phyloP scores from a whole-genome alignment of 1,140 invertebrate species.

The Drosophila funebris region DNA sequence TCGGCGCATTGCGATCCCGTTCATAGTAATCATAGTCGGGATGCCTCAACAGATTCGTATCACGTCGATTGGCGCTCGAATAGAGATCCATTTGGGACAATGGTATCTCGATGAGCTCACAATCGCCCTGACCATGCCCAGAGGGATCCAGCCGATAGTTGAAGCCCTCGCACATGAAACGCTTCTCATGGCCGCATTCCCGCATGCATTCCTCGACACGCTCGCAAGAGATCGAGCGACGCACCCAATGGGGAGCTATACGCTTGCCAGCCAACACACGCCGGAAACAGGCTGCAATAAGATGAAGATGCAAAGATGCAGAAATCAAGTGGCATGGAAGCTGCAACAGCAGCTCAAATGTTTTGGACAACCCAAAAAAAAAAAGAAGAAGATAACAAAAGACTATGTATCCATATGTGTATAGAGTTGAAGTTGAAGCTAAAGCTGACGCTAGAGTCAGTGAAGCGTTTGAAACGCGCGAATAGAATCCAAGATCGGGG shows the following conservation, averaged over 20 bases:
- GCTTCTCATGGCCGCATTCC: slow-evolving; percentile 89
- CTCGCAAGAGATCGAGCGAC: slow-evolving; percentile 88
- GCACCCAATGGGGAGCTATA: slow-evolving; percentile 87
- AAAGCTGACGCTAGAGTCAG: slow-evolving; percentile 24
- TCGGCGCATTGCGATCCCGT: slow-evolving; percentile 86
- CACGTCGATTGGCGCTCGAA: slow-evolving; percentile 73
- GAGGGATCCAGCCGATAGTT: slow-evolving; percentile 89
- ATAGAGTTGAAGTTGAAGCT: not conserved
- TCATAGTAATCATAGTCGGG: slow-evolving; percentile 91
- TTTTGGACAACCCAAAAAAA: slow-evolving; percentile 9
- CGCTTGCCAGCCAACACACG: slow-evolving; percentile 88
- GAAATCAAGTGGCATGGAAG: slow-evolving; percentile 11
- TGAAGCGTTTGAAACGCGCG: slow-evolving; percentile 44
- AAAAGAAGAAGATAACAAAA: slow-evolving; percentile 2
- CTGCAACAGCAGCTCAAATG: not conserved
- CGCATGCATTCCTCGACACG: slow-evolving; percentile 89
- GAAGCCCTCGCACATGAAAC: slow-evolving; percentile 91
- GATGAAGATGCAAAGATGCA: slow-evolving; percentile 24
- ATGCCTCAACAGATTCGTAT: slow-evolving; percentile 85
- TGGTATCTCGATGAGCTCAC: slow-evolving; percentile 89
- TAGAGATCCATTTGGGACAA: slow-evolving; percentile 87
- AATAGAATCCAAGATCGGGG: slow-evolving; percentile 41
- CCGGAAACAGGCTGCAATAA: slow-evolving; percentile 88
- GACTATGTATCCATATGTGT: no score
- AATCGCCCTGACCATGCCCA: slow-evolving; percentile 87